These are phyloP conservation scores for Stichodactyla helianthus DNA, from an alignment of 64 coral and sea anemone species.

Conservation along the genomic window DNA sequence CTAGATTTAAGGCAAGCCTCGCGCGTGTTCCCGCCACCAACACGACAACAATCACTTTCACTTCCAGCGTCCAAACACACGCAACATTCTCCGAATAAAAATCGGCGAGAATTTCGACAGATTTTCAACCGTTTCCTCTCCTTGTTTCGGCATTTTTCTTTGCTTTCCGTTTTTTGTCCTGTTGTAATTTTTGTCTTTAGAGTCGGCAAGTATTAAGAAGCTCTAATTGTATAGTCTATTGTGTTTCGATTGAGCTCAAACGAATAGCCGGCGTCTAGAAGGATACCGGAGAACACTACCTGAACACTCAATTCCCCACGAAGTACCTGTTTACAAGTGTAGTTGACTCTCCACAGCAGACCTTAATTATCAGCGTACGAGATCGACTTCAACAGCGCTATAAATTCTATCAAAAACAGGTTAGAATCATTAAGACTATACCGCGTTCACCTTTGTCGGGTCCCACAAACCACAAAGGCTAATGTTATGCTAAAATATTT, in stretches of 20 bases:
- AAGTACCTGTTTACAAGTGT: not conserved
- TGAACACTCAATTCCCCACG: not conserved
- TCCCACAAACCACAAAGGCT: slow-evolving; percentile 58
- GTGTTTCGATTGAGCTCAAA: slow-evolving; percentile 19
- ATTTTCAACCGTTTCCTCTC: not conserved
- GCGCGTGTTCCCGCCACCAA: not conserved
- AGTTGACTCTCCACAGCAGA: not conserved
- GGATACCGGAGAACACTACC: not conserved
- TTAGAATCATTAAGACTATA: slow-evolving; percentile 25
- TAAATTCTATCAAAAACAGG: slow-evolving; percentile 27
- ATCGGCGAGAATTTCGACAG: not conserved
- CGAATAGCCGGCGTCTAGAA: slow-evolving; percentile 21
- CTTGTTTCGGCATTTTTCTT: slow-evolving; percentile 14
- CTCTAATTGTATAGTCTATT: slow-evolving; percentile 40
- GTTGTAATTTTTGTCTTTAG: slow-evolving; percentile 8
- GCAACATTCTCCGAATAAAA: not conserved
- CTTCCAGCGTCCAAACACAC: not conserved
- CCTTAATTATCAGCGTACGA: not conserved
- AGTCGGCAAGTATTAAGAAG: slow-evolving; percentile 16
- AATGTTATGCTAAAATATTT: slow-evolving; percentile 97
- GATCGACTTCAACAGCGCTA: slow-evolving; percentile 20
- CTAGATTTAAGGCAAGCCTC: not conserved
- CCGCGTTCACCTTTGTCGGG: slow-evolving; percentile 40
- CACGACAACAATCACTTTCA: not conserved
- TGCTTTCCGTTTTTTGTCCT: slow-evolving; percentile 2